Evolutionary conservation across 2,888 invertebrate species (phyloP), one percentile per base, ranked within the genome.

Genomic region (Chaetoderma sp.): DNA sequence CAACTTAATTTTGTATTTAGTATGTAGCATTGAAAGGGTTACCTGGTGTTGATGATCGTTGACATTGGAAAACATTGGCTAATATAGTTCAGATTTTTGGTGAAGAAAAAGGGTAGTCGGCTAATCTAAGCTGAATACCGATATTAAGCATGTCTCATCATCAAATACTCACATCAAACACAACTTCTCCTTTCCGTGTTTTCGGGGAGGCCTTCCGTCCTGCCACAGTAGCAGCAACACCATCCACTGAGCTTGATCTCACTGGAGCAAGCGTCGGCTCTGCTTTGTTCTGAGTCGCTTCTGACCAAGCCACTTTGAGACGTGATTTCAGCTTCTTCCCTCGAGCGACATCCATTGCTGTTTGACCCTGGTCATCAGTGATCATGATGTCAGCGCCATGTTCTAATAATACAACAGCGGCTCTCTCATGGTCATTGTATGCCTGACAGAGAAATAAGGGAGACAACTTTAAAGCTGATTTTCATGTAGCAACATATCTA

Each of bases 131-230:
- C n/a, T n/a, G n/a, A n/a, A n/a, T n/a, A n/a, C n/a, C n/a, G n/a
- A n/a, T n/a, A n/a, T n/a, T n/a, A n/a, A n/a, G n/a, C n/a, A n/a
- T n/a, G n/a, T n/a, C n/a, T n/a, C n/a, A n/a, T n/a, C n/a, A n/a
- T n/a, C n/a, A n/a, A n/a, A n/a, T n/a, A 73, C 78, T 79, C 72
- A 82, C 83, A 68, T 82, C 82, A 78, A 82, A 82, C 18, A 82
- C 79, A 13, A 83, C 82, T 67, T 82, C 81, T 18, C 71, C 71
- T 39, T 77, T 75, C 47, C 39, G 68, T 49, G 69, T 75, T 39
- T 68, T 71, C 3, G 67, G 67, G 23, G 68, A 54, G 49, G 72
- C 73, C 39, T 76, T 75, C 25, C 72, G 49, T 16, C 23, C 49
- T 36, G 28, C 32, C 16, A 49, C 18, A 1, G 63, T 65, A 28